These are phyloP conservation scores for Anthophora plumipes DNA, from an alignment of 2,888 invertebrate species.

Conservation along the genomic window DNA sequence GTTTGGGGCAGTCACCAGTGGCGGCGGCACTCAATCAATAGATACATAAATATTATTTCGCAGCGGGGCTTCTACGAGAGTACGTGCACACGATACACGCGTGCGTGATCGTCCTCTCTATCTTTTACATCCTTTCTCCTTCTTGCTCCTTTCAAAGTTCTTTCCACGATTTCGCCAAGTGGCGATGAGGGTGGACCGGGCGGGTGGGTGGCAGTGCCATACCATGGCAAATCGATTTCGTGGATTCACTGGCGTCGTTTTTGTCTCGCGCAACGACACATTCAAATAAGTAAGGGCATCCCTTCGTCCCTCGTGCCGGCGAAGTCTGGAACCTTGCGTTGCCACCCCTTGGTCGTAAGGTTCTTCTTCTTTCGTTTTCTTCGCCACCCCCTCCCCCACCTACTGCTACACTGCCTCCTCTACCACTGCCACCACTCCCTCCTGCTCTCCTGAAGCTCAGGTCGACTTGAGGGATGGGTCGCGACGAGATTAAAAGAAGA, in stretches of 20 bases:
- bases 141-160: slow-evolving; percentile 23
- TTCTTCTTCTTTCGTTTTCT: slow-evolving; percentile 71
- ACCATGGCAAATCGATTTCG: slow-evolving; percentile 79
- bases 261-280: slow-evolving; percentile 83
- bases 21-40: slow-evolving; percentile 65
- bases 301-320: slow-evolving; percentile 60
- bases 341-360: slow-evolving; percentile 64
- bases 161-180: slow-evolving; percentile 59
- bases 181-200: slow-evolving; percentile 38
- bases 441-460: slow-evolving; percentile 49
- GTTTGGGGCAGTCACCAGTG: slow-evolving; percentile 33
- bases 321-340: slow-evolving; percentile 63
- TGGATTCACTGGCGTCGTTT: slow-evolving; percentile 77
- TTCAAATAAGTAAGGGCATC: slow-evolving; percentile 83
- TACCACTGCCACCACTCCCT: slow-evolving; percentile 51
- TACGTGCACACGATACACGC: slow-evolving; percentile 25
- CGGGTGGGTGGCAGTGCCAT: slow-evolving; percentile 37
- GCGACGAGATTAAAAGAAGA: slow-evolving; percentile 84
- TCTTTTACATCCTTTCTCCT: no score
- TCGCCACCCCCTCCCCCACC: slow-evolving; percentile 59
- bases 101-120: neutral
- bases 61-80: neutral
- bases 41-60: slow-evolving; percentile 66
- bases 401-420: slow-evolving; percentile 45
- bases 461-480: slow-evolving; percentile 77